These are phyloP conservation scores for Choloepus hoffmanni DNA, from an alignment of 2,113 vertebrate species.

Conservation along the genomic window DNA sequence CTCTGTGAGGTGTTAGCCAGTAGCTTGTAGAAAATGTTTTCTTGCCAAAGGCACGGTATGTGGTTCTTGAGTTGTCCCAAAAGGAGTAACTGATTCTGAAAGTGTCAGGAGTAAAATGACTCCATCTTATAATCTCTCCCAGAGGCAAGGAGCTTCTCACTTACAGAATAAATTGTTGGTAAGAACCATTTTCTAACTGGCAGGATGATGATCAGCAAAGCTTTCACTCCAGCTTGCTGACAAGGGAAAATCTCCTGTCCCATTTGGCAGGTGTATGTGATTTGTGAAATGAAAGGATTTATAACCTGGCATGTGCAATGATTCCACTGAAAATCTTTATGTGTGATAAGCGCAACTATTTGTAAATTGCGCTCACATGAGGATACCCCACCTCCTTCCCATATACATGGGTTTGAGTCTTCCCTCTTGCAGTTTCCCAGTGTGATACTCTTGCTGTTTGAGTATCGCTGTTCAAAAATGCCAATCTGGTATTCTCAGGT, in stretches of 20 bases:
- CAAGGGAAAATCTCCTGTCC: conserved; percentile 47
- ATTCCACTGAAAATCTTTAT: not conserved
- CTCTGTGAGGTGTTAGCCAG: conserved; percentile 71
- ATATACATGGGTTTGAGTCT: not conserved
- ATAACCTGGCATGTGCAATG: not conserved
- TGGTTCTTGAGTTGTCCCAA: conserved; percentile 57
- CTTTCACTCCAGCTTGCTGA: conserved; percentile 47
- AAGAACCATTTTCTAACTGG: conserved; percentile 52
- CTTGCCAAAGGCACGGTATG: conserved; percentile 64
- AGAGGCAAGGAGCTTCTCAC: conserved; percentile 66
- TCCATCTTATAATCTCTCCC: conserved; percentile 73
- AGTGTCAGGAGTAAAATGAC: conserved; percentile 59
- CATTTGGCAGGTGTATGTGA: conserved; percentile 47
- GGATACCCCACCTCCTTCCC: not conserved
- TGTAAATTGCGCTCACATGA: conserved; percentile 22
- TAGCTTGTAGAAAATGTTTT: conserved; percentile 78
- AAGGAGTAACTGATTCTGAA: conserved; percentile 61
- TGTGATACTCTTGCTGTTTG: not conserved
- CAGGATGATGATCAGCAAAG: conserved; percentile 44
- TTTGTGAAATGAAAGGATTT: conserved; percentile 68
- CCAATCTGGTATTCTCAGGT: conserved; percentile 38
- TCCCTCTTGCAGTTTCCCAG: not conserved
- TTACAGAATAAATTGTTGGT: conserved; percentile 75
- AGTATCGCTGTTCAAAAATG: not conserved
- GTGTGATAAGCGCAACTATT: conserved; percentile 22